A percentile compares a stretch with the other conserved stretches of the same genome.
Evolutionary conservation across 2,113 vertebrate genomes (phyloP).

Genomic region (Oxygymnocypris stewartii): DNA sequence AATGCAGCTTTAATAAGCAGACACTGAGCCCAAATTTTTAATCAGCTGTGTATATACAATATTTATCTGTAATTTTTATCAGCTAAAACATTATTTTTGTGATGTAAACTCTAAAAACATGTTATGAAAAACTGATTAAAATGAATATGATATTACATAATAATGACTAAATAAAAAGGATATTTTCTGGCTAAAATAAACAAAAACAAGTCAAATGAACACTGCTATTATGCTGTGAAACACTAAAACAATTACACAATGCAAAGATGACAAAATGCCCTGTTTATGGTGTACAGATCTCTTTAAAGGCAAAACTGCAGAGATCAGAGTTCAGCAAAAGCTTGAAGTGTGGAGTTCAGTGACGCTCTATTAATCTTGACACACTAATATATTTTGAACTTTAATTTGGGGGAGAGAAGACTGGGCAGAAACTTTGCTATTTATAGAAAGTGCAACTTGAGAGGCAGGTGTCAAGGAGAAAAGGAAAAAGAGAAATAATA

Average conservation of each 20-base stretch:
- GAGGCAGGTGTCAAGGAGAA: slow-evolving; percentile 61
- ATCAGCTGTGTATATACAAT: neutral
- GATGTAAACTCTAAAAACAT: neutral
- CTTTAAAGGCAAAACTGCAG: neutral
- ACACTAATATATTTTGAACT: slow-evolving; percentile 63
- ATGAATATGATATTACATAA: neutral
- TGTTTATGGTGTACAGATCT: neutral
- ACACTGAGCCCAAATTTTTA: neutral
- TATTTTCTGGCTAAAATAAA: neutral
- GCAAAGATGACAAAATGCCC: neutral
- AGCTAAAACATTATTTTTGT: neutral
- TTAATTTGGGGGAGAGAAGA: slow-evolving; percentile 64
- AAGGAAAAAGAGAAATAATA: slow-evolving; percentile 49
- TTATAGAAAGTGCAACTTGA: slow-evolving; percentile 66
- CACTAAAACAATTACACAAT: neutral
- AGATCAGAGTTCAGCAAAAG: neutral
- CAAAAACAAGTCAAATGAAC: neutral
- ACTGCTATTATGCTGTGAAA: neutral
- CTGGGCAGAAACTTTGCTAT: slow-evolving; percentile 54
- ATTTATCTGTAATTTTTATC: neutral
- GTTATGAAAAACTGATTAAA: neutral
- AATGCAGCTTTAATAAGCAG: no score
- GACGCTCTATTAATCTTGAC: slow-evolving; percentile 53
- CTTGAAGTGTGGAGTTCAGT: slow-evolving; percentile 7
- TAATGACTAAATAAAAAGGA: neutral